Conservation (phyloP, 1,140 invertebrate species). For the Drosophila sp. region DNA sequence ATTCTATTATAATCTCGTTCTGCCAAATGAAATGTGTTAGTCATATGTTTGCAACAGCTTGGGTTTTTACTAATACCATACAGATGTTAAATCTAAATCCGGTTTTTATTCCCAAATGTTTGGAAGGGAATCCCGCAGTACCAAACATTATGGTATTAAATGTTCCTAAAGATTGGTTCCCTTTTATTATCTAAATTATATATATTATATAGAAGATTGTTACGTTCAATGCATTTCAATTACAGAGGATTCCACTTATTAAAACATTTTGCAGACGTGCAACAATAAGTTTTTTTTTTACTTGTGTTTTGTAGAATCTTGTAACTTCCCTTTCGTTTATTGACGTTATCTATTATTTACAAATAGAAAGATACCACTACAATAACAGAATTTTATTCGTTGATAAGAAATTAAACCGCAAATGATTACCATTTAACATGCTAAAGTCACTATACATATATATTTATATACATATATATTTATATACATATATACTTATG, state of each 20-base stretch:
- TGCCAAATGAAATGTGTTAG: conserved; percentile 5
- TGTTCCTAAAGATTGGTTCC: background rate
- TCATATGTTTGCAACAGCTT: conserved; percentile 23
- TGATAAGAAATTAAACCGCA: conserved; percentile 1
- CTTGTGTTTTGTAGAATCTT: background rate
- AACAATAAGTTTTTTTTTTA: background rate
- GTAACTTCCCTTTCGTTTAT: background rate
- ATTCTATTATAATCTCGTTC: background rate
- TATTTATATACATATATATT: background rate
- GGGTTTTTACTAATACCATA: conserved; percentile 22
- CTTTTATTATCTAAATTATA: no score
- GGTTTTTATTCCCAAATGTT: conserved; percentile 4
- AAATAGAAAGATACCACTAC: no score
- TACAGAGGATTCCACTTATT: no score
- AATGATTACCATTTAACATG: background rate
- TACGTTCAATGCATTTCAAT: no score
- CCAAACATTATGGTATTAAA: background rate
- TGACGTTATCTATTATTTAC: background rate
- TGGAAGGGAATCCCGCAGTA: background rate
- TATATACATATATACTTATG: conserved; percentile 1
- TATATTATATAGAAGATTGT: no score
- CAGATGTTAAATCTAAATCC: background rate
- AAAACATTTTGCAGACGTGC: background rate
- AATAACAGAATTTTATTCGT: background rate
- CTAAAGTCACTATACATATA: background rate